Conservation (phyloP, 2,113 vertebrate genomes). For the Perca schrenkii region DNA sequence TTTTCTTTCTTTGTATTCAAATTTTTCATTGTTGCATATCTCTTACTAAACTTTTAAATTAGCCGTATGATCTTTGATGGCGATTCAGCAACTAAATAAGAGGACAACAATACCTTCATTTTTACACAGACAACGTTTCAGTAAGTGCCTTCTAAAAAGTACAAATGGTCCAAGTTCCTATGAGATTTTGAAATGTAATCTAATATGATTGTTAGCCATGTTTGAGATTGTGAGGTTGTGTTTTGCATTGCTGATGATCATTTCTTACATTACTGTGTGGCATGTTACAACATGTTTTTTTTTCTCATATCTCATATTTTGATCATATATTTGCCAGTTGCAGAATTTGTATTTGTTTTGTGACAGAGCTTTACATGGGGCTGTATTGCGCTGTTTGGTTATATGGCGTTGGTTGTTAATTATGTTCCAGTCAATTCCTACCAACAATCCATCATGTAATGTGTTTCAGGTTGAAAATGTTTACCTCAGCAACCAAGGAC, state of each 20-base stretch:
- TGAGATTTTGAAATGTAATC: not conserved
- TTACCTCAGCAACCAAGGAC: conserved; percentile 32
- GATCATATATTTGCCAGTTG: not conserved
- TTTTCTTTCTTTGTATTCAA: conserved; percentile 54
- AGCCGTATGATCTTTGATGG: conserved; percentile 29
- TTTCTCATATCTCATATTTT: not conserved
- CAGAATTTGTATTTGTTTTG: not conserved
- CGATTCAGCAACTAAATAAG: conserved; percentile 36
- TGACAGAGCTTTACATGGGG: not conserved
- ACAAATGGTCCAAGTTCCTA: not conserved
- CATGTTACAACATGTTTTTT: not conserved
- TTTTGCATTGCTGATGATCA: not conserved
- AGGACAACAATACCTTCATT: conserved; percentile 24
- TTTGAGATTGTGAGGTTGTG: not conserved
- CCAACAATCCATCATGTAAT: conserved; percentile 32
- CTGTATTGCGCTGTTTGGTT: not conserved
- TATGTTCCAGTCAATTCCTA: conserved; percentile 30
- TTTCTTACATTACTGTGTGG: not conserved
- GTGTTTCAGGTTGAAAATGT: conserved; percentile 28
- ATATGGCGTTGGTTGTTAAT: conserved; percentile 30
- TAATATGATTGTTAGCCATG: not conserved
- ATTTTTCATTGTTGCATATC: conserved; percentile 56
- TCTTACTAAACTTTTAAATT: conserved; percentile 64
- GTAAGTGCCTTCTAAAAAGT: not conserved
- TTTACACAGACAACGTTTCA: not conserved